Percentiles rank a stretch among this genome's conserved stretches.
phyloP scores from a whole-genome alignment of 2,797 vertebrate species.

The Meda fulgida region DNA sequence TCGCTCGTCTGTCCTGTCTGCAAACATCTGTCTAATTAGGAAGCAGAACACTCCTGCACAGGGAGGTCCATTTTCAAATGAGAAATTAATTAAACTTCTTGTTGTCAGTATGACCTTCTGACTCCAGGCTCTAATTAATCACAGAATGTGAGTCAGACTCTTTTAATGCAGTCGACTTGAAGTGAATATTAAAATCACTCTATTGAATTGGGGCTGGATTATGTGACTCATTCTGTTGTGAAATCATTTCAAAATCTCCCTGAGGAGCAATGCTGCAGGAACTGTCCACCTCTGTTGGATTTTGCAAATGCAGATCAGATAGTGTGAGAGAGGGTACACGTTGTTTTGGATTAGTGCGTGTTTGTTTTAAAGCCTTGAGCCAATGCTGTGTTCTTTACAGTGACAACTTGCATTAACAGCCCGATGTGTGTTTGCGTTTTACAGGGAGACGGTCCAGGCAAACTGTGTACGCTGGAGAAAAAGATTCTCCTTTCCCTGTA shows the following conservation, averaged over 20 bases:
- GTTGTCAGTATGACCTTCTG: neutral
- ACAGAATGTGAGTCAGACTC: slow-evolving; percentile 20
- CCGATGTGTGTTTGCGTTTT: slow-evolving; percentile 13
- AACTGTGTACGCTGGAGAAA: slow-evolving; percentile 94
- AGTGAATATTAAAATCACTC: slow-evolving; percentile 12
- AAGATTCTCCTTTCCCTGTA: slow-evolving; percentile 90
- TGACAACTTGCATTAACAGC: neutral
- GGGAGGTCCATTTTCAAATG: slow-evolving; percentile 21
- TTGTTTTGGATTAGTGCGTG: neutral
- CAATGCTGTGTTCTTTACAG: neutral
- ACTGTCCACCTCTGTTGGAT: slow-evolving; percentile 3
- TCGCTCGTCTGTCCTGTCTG: neutral
- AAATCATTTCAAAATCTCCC: slow-evolving; percentile 4
- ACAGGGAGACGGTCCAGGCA: slow-evolving; percentile 90
- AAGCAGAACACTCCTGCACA: slow-evolving; percentile 1
- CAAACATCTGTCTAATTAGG: slow-evolving; percentile 32
- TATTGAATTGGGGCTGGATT: neutral
- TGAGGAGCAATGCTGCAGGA: neutral
- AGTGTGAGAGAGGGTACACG: neutral
- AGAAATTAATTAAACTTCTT: slow-evolving; percentile 30
- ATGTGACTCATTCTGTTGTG: slow-evolving; percentile 36
- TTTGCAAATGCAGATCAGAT: slow-evolving; percentile 7
- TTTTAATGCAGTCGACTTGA: slow-evolving; percentile 5
- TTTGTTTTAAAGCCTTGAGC: slow-evolving; percentile 13
- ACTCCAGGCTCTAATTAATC: slow-evolving; percentile 22